Base-by-base conservation (phyloP, 2,888 invertebrate genomes). In the Bembecia ichneumoniformis region DNA sequence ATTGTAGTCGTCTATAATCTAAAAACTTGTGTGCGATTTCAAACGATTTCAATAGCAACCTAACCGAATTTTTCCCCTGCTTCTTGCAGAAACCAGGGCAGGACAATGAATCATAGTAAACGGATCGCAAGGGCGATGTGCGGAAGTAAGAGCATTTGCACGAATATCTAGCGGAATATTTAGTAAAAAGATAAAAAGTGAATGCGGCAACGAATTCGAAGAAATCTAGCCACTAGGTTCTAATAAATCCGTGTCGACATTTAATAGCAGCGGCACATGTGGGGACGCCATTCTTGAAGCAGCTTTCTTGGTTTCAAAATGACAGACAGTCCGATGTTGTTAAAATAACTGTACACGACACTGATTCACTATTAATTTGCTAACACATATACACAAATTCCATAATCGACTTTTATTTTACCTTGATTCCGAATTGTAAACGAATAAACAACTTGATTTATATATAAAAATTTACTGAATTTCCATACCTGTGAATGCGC, bases 251-350 rank as follows among this genome's bases (percentile, higher is more conserved):
- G 66, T 76, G 69, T 68, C 70, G 78, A 81, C 79, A 82, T 76
- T 73, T 71, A 74, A 77, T 74, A 75, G 77, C 69, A 75, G 74
- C 87, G 82, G 86, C 88, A 89, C 91, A 91, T 91, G 91, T 91
- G 91, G 87, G 89, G 91, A 91, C 91, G 91, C 91, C 91, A 91
- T 91, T 91, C 90, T 89, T 88, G 89, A 88, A 88, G 87, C 88
- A 89, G 89, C 89, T 86, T 89, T 88, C 88, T 89, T 82, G 88
- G 87, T 46, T 87, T 86, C 87, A 86, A 88, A 89, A 84, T 90
- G 90, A 89, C 90, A 90, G 80, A 49, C 57, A 54, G 57, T 58
- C 52, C 80, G 28, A 82, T 82, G 78, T 81, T 79, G 77, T 71
- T 62, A 70, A 80, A 78, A 76, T 81, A 74, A 73, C 66, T 72